Evolutionary conservation across 2,113 vertebrate genomes (phyloP), one percentile per base, ranked within the genome.

Genomic region (Larimichthys polyactis): DNA sequence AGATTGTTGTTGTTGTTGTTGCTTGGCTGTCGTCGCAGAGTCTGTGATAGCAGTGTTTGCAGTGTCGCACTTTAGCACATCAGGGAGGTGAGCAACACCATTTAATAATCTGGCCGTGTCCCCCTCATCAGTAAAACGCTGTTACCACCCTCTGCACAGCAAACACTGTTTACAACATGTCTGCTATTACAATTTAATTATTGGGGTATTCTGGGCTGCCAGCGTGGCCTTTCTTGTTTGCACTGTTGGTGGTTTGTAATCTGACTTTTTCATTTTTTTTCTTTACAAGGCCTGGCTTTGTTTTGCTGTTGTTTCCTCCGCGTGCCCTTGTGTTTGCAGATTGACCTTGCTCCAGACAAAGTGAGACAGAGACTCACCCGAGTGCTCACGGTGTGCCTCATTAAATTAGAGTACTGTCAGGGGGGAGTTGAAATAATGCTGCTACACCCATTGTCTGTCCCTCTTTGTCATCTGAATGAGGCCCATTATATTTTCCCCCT

Each of bases 261-360:
- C 82, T 60, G 64, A 71, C 40, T 71, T 90, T 79, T 64, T 49
- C 19, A 12, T 51, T 89, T 71, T 40, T 36, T 65, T 32, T 11
- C 60, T 77, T 44, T 66, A 79, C 85, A 80, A 71, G 78, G 64
- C 71, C 71, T 22, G 77, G 75, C 74, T 81, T 89, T 90, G 87
- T 90, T 83, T 78, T 65, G 80, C 22, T 82, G 84, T 78, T 71
- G 82, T 84, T 90, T 88, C 65, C 88, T 85, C 71, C 11, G 75
- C 44, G 14, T 78, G 84, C 77, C 89, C 87, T 91, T 90, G 89
- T 82, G 71, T 89, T 86, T 80, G 76, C 90, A 89, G 58, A 73
- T 78, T 90, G 92, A 93, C 92, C 93, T 93, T 91, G 86, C 81
- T 92, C 63, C 77, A 88, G 84, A 92, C 88, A 89, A 89, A 92